Evolutionary conservation across 1,140 invertebrate species (phyloP).

Genomic region (Epicauta chinensis): DNA sequence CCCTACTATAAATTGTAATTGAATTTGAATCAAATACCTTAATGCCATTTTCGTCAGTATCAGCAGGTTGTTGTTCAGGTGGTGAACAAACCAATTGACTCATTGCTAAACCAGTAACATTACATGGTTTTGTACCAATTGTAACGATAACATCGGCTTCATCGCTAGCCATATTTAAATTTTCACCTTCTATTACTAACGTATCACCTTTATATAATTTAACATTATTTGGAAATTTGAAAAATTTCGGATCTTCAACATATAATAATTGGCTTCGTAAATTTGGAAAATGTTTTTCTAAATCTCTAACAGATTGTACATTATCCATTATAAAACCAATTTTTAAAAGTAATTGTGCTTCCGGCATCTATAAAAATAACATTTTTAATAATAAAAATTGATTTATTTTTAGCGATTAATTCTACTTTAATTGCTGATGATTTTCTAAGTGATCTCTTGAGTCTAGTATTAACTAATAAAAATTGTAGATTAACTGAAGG

Average conservation of each 20-base stretch:
- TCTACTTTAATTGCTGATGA: conserved; percentile 36
- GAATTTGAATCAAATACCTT: too few species aligned
- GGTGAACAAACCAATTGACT: conserved; percentile 87
- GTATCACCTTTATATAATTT: conserved; percentile 93
- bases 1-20: too few species aligned
- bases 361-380: conserved; percentile 26
- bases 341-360: conserved; percentile 55
- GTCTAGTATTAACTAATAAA: conserved; percentile 29
- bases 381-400: neutral
- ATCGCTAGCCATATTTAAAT: conserved; percentile 84
- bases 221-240: conserved; percentile 74
- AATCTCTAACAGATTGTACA: conserved; percentile 78
- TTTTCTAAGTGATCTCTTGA: conserved; percentile 36
- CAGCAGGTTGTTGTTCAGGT: conserved; percentile 74
- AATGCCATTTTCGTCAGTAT: conserved; percentile 79
- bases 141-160: conserved; percentile 91
- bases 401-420: neutral
- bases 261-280: conserved; percentile 76
- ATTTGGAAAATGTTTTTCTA: conserved; percentile 79
- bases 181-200: conserved; percentile 90
- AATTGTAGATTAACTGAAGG: conserved; percentile 64
- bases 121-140: conserved; percentile 81
- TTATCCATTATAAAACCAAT: conserved; percentile 96
- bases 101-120: conserved; percentile 85
- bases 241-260: conserved; percentile 88